Evolutionary conservation across 2,113 vertebrate genomes (phyloP).

Genomic region (Cricetomys ansorgei): DNA sequence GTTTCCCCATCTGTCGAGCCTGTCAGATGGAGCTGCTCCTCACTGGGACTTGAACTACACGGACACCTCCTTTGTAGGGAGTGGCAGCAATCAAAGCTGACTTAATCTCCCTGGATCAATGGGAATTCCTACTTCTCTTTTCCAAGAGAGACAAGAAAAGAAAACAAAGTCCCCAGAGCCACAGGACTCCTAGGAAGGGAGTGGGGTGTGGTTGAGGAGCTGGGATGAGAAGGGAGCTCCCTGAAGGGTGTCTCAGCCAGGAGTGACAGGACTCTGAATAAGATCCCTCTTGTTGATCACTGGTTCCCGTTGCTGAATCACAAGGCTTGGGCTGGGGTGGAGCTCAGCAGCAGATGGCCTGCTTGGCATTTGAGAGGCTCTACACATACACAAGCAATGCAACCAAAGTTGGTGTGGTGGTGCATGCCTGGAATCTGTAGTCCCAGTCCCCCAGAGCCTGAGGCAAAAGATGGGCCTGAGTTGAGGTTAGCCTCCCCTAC

Average conservation of each 20-base stretch:
- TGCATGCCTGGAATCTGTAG: neutral
- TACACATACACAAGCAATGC: neutral
- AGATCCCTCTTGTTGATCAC: neutral
- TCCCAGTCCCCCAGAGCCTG: neutral
- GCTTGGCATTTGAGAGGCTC: neutral
- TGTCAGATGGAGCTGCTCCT: neutral
- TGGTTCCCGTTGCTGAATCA: neutral
- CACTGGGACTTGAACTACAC: neutral
- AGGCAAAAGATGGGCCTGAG: neutral
- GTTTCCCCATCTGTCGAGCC: neutral
- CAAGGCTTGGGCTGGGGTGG: neutral
- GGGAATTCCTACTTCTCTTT: neutral
- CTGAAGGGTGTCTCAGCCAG: neutral
- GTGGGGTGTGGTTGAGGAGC: neutral
- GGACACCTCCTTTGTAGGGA: neutral
- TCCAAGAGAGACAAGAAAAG: constrained; percentile 1
- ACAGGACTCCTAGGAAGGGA: neutral
- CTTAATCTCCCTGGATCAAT: neutral
- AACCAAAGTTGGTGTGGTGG: neutral
- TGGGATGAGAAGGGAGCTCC: neutral
- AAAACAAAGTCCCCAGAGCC: neutral
- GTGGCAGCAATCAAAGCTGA: neutral
- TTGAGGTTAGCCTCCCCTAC: too few species aligned
- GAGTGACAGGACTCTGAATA: neutral
- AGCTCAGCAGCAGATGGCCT: neutral